Conservation (phyloP, 1,140 invertebrate genomes). For the Drosophila chauvacae region DNA sequence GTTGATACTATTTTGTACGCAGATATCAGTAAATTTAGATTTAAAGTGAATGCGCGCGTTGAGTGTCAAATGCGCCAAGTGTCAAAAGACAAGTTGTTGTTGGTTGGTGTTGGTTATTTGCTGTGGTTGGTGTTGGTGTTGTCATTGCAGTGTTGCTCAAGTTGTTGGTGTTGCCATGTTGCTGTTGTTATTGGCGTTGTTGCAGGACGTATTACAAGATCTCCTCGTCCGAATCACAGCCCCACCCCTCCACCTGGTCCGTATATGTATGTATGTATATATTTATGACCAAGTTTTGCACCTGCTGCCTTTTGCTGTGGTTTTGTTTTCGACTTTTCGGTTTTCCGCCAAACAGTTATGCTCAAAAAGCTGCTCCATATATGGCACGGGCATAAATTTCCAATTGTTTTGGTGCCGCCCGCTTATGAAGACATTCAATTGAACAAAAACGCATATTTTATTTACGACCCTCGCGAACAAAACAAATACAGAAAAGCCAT, state of each 20-base stretch:
- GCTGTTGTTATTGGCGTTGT: constrained; percentile 47
- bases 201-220: constrained; percentile 56
- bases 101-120: constrained; percentile 39
- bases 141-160: constrained; percentile 6
- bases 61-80: constrained; percentile 84
- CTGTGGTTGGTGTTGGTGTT: constrained; percentile 28
- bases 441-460: constrained; percentile 72
- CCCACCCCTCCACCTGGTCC: not conserved
- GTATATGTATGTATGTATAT: not conserved
- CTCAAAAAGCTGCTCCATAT: constrained; percentile 59
- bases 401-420: constrained; percentile 76
- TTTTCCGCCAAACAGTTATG: constrained; percentile 71
- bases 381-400: constrained; percentile 76
- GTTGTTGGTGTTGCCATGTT: constrained; percentile 35
- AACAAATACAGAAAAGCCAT: constrained; percentile 43
- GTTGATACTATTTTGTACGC: constrained; percentile 84
- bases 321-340: constrained; percentile 49
- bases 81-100: constrained; percentile 74
- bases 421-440: constrained; percentile 81
- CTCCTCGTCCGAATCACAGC: constrained; percentile 27
- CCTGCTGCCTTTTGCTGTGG: constrained; percentile 44
- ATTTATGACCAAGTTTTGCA: constrained; percentile 48
- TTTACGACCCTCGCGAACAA: constrained; percentile 75
- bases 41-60: constrained; percentile 84
- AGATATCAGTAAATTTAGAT: constrained; percentile 84